Base-by-base conservation (phyloP, 2,888 invertebrate genomes). In the Andricus curvator region DNA sequence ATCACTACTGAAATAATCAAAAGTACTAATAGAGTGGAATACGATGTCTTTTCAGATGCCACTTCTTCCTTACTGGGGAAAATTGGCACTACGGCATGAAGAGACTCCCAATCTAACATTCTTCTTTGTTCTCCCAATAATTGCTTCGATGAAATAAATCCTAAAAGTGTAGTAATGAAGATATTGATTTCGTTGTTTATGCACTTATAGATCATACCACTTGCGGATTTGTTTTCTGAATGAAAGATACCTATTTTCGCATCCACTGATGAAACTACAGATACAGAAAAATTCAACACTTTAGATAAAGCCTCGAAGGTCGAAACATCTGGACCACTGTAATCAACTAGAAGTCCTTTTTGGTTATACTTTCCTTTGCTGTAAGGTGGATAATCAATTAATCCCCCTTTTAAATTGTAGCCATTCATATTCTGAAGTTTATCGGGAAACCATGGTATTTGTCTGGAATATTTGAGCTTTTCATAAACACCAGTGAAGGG, bases 1-100 rank as follows among this genome's bases (percentile, higher is more conserved):
- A 51, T 51, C 5, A 51, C 17, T 6, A 20, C 4, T 51, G 6
- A 20, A 20, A 20, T 20, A 0, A 51, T 20, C 51, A 51, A 6
- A 1, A 51, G 51, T 20, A 20, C 2, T 6, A 51, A 11, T 1
- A 6, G 20, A 51, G 6, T 20, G 17, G 51, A 20, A 51, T 20
- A 51, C 1, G 20, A 20, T 13, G 5, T 20, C 0, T 1, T 5
- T 2, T 41, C 6, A 6, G 1, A 4, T 6, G 5, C 6, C 2
- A 5, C 5, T 20, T 51, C 20, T 20, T 51, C 51, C 1, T 0
- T 51, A 20, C 20, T 1, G 8, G 20, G 51, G 6, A 51, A 20
- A 6, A 20, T 51, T 20, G 51, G 51, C 17, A 51, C 20, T 5
- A 51, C 20, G 1, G 51, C 51, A 13, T 22, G 44, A 9, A 67